Evolutionary conservation across 2,888 invertebrate species (phyloP), one percentile per base, ranked within the genome.

Genomic region (Tanaodytes sp.): DNA sequence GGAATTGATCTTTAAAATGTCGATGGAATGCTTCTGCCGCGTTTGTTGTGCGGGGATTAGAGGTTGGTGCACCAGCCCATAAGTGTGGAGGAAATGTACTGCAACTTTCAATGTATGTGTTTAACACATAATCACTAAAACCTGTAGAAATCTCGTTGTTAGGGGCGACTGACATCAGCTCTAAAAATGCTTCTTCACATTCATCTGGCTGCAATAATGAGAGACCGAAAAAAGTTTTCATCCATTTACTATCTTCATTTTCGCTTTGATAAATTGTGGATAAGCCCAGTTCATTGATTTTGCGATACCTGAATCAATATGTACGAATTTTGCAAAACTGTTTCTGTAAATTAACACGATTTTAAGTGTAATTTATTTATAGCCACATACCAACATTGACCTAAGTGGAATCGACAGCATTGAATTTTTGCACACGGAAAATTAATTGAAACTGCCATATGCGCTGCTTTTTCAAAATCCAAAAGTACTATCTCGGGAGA

Each of bases 11-110:
- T 40, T 42, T 54, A 5, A 30, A 42, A n/a, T n/a, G n/a, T n/a
- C n/a, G n/a, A n/a, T n/a, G 30, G n/a, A 27, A 39, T 12, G 49
- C 14, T 39, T 52, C 33, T 8, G 51, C 20, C 27, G 19, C 51
- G 27, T 37, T 52, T 23, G 40, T 52, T 15, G 51, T 52, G 1
- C 39, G 39, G 11, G 23, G 39, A 39, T 14, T 20, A n/a, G 4
- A 4, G n/a, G 20, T 20, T 15, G 30, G 30, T 9, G 14, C 30
- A n/a, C 16, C 30, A 12, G 45, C 30, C 30, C 45, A 45, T 30
- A 45, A 45, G 15, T 18, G 6, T 15, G 45, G 27, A 6, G 15
- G 15, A 45, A 45, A 45, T 14, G 15, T 3, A 45, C 19, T 12
- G 15, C 9, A 8, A 2, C 14, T 12, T 45, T 45, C n/a, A 27